Evolutionary conservation across 2,797 vertebrate species (phyloP).

Genomic region (Danio tinwini): DNA sequence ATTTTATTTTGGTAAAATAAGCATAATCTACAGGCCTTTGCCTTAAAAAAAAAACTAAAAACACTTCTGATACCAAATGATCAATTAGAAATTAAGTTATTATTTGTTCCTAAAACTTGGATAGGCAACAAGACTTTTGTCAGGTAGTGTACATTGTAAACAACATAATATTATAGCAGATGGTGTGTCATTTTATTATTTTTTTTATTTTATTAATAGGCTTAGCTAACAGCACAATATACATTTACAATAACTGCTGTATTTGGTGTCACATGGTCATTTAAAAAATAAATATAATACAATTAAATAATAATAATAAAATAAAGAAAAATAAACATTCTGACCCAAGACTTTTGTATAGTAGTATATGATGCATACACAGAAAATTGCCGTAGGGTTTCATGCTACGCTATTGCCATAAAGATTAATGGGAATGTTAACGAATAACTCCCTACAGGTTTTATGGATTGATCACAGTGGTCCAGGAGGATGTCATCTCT

Average conservation of each 20-base stretch:
- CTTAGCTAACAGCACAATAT: not conserved
- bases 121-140: too few relatives aligned
- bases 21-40: too few relatives aligned
- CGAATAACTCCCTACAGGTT: not conserved
- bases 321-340: not conserved
- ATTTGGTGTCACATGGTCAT: not conserved
- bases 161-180: not conserved
- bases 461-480: conserved; percentile 12
- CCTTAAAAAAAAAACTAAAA: too few relatives aligned
- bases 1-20: too few relatives aligned
- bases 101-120: too few relatives aligned
- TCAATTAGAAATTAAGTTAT: too few relatives aligned
- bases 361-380: not conserved
- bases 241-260: not conserved
- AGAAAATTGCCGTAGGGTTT: not conserved
- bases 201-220: not conserved
- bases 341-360: not conserved
- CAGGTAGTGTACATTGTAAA: not conserved
- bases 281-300: not conserved
- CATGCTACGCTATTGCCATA: not conserved
- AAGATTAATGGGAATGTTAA: conserved; percentile 1
- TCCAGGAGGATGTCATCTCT: conserved; percentile 5
- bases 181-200: not conserved
- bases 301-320: too few relatives aligned
- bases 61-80: too few relatives aligned